Conservation (phyloP, 2,797 vertebrate genomes). For the Helicolenus hilgendorfi region DNA sequence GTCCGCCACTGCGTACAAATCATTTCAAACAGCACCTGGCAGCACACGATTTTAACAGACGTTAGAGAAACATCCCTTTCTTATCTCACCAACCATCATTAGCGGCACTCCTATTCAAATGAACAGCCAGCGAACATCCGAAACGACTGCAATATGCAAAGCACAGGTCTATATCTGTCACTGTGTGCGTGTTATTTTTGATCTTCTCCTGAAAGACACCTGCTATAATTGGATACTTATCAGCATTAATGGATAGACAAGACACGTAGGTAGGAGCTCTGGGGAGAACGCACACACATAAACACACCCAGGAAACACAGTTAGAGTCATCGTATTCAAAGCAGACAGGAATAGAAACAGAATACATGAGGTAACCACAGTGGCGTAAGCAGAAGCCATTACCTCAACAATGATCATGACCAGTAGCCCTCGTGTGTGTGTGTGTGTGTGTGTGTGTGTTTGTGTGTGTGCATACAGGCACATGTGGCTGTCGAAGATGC, state of each 20-base stretch:
- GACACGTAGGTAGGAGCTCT: slow-evolving; percentile 25
- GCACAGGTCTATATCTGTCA: slow-evolving; percentile 39
- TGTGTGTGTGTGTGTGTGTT: neutral
- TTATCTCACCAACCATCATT: slow-evolving; percentile 30
- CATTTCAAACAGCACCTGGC: neutral
- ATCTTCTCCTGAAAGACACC: slow-evolving; percentile 63
- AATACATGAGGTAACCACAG: slow-evolving; percentile 70
- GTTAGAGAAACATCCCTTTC: slow-evolving; percentile 3
- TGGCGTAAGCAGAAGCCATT: slow-evolving; percentile 68
- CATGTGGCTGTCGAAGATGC: slow-evolving; percentile 37
- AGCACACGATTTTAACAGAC: neutral
- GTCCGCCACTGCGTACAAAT: neutral
- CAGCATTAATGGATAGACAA: slow-evolving; percentile 57
- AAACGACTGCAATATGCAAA: slow-evolving; percentile 64
- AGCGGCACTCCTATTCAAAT: slow-evolving; percentile 27
- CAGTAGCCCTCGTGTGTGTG: slow-evolving; percentile 15
- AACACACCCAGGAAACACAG: slow-evolving; percentile 61
- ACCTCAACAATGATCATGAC: slow-evolving; percentile 69
- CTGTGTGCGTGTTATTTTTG: slow-evolving; percentile 37
- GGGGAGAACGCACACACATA: slow-evolving; percentile 8
- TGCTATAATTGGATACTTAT: slow-evolving; percentile 70
- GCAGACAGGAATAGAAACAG: slow-evolving; percentile 76
- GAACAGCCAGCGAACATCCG: slow-evolving; percentile 12
- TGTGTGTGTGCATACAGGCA: neutral
- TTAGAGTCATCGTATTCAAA: slow-evolving; percentile 75